Conservation (phyloP, 2,888 invertebrate species). For the Achlya flavicornis region DNA sequence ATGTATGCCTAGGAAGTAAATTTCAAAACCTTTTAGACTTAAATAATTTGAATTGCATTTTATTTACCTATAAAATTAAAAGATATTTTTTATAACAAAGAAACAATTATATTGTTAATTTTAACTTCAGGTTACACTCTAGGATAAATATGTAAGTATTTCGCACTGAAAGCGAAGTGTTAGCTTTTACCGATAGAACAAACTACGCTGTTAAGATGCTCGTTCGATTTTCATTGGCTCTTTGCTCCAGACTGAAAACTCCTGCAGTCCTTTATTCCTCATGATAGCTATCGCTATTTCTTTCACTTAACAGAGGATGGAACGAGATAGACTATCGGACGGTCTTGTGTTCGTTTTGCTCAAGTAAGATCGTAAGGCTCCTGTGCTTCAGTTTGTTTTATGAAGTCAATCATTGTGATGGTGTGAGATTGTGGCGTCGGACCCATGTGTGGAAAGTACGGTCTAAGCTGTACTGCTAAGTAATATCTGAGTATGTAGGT, state of each 20-base stretch:
- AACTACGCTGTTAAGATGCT: conserved; percentile 46
- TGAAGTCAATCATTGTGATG: conserved; percentile 57
- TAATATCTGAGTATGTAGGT: not conserved
- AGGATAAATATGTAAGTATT: conserved; percentile 42
- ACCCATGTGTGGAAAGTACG: conserved; percentile 25
- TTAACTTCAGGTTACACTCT: conserved; percentile 5
- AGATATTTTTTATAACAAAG: conserved; percentile 15
- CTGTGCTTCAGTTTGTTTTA: conserved; percentile 50
- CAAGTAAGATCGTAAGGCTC: conserved; percentile 34
- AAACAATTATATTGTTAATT: not conserved
- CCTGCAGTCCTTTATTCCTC: conserved; percentile 20
- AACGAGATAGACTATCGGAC: conserved; percentile 14
- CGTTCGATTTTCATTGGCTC: conserved; percentile 51
- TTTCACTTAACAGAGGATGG: conserved; percentile 21
- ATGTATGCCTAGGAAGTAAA: no score
- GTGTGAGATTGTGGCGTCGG: conserved; percentile 38
- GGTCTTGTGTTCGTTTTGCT: conserved; percentile 29
- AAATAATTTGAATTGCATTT: no score
- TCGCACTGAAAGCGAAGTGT: conserved; percentile 49
- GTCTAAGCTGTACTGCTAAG: no score
- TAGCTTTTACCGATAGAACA: conserved; percentile 47
- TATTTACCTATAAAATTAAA: no score
- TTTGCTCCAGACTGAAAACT: conserved; percentile 29
- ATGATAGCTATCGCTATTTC: conserved; percentile 25
- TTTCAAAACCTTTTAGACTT: no score